A percentile compares a stretch with the other conserved stretches of the same genome.
phyloP scores from a whole-genome alignment of 2,113 vertebrate genomes.

The Catagonus wagneri region DNA sequence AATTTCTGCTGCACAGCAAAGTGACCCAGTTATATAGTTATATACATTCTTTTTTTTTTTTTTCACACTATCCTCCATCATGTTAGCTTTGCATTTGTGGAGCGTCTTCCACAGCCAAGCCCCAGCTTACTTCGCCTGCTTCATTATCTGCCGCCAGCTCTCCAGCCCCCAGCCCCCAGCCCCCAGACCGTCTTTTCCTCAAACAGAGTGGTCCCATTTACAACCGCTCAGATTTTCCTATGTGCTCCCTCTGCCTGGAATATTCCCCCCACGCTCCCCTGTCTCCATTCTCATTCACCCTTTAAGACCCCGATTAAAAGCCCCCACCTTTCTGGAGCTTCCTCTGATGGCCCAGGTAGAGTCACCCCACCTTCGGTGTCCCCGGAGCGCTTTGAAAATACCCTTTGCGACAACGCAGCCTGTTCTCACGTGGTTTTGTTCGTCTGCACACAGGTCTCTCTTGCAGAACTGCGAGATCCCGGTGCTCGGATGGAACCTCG shows the following conservation, averaged over 20 bases:
- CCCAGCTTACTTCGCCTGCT: background rate
- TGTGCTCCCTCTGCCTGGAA: background rate
- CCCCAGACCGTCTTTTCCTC: no score
- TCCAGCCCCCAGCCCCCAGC: background rate
- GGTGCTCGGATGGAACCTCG: background rate
- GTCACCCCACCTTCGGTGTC: no score
- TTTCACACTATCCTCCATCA: no score
- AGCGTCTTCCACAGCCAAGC: background rate
- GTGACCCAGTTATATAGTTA: no score
- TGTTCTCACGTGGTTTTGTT: background rate
- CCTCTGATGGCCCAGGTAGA: background rate
- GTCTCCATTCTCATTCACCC: background rate
- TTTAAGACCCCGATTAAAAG: background rate
- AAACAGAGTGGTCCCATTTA: no score
- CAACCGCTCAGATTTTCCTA: background rate
- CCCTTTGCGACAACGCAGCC: background rate
- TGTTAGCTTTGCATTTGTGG: no score
- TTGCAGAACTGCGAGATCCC: background rate
- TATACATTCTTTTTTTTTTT: no score
- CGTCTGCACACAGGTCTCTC: background rate
- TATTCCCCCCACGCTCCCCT: background rate
- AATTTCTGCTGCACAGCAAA: no score
- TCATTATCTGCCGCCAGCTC: background rate
- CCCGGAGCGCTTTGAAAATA: background rate
- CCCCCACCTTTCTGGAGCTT: background rate